These are phyloP conservation scores for Lichenostomus cassidix DNA, from an alignment of 2,113 vertebrate genomes.

Conservation along the genomic window DNA sequence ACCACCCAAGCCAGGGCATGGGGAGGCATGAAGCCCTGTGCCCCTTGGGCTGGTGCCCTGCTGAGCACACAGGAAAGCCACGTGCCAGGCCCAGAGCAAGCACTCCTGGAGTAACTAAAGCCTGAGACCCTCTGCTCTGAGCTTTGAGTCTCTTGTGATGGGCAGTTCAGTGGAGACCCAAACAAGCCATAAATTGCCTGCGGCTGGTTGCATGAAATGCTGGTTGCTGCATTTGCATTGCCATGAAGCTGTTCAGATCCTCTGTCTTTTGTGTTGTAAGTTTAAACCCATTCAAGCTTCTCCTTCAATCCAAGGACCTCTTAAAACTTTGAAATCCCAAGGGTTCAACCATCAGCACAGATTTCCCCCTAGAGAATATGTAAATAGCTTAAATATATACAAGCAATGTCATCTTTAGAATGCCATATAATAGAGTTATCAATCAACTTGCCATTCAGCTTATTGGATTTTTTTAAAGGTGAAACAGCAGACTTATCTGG, in stretches of 20 bases:
- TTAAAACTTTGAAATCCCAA: neutral
- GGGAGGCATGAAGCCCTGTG: neutral
- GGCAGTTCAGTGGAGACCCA: neutral
- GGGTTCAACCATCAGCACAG: neutral
- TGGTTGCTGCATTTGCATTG: neutral
- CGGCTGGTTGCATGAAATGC: neutral
- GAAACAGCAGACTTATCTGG: neutral
- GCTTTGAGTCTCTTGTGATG: neutral
- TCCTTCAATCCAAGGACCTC: neutral
- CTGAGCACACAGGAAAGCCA: fast-evolving
- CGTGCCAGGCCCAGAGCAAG: neutral
- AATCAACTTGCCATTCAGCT: neutral
- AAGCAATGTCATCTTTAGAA: neutral
- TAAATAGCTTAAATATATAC: neutral
- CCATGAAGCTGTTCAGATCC: neutral
- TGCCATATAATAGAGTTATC: neutral
- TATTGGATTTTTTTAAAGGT: neutral
- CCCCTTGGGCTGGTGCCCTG: neutral
- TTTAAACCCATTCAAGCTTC: neutral
- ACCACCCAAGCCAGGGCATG: fast-evolving
- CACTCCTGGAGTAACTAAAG: neutral
- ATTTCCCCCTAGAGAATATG: neutral
- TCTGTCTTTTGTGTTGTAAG: neutral
- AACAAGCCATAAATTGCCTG: neutral
- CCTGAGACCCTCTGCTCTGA: neutral